Percentiles rank a stretch among this genome's conserved stretches.
phyloP scores from a whole-genome alignment of 2,888 invertebrate species.

The Pinctada fucata region DNA sequence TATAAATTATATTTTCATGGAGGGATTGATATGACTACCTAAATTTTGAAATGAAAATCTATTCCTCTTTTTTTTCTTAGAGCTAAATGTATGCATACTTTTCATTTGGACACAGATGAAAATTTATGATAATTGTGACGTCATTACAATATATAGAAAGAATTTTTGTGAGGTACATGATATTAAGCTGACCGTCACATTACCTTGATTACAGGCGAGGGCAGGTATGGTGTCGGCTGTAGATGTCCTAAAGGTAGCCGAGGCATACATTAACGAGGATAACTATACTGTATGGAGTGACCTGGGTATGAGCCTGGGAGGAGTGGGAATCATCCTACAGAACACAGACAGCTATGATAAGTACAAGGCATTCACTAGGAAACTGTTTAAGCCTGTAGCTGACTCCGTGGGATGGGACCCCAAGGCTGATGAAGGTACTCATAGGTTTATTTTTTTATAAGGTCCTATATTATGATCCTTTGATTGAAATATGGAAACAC shows the following conservation, averaged over 20 bases:
- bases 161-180: neutral
- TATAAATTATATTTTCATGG: too few species aligned
- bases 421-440: slow-evolving; percentile 85
- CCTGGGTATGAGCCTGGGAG: slow-evolving; percentile 83
- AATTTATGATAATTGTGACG: too few species aligned
- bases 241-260: slow-evolving; percentile 88
- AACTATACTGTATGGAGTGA: slow-evolving; percentile 95
- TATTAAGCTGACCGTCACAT: neutral
- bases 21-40: too few species aligned
- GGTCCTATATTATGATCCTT: too few species aligned
- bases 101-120: too few species aligned
- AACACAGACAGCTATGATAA: slow-evolving; percentile 87
- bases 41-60: too few species aligned
- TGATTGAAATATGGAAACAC: too few species aligned
- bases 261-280: slow-evolving; percentile 89
- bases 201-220: slow-evolving; percentile 75
- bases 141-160: too few species aligned
- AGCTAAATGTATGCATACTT: too few species aligned
- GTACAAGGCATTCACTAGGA: slow-evolving; percentile 86
- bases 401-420: slow-evolving; percentile 91
- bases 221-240: slow-evolving; percentile 90
- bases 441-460: too few species aligned
- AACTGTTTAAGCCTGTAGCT: slow-evolving; percentile 85
- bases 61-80: too few species aligned
- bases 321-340: slow-evolving; percentile 86